Evolutionary conservation across 2,888 invertebrate species (phyloP).

Genomic region (Cryptops parisi): DNA sequence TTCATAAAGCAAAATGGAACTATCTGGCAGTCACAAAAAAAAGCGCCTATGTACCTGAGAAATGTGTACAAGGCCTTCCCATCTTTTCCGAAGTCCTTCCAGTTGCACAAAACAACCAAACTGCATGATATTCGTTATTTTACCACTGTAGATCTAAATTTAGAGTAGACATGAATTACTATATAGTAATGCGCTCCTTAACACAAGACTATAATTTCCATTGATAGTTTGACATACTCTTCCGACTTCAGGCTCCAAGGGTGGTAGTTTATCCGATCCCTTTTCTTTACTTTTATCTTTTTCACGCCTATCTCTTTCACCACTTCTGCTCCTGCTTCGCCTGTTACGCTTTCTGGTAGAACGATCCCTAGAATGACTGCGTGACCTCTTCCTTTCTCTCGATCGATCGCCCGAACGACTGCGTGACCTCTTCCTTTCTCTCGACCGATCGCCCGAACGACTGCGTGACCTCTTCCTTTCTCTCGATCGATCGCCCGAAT

Average conservation of each 20-base stretch:
- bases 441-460: conserved; percentile 1
- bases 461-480: conserved; percentile 18
- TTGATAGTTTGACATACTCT: conserved; percentile 25
- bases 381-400: conserved; percentile 16
- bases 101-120: conserved; percentile 97
- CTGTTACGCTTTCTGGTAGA: conserved; percentile 19
- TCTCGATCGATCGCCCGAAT: conserved; percentile 11
- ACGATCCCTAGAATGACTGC: background rate
- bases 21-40: too few relatives aligned
- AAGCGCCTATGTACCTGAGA: too few relatives aligned
- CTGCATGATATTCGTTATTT: conserved; percentile 89
- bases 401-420: conserved; percentile 18
- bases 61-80: conserved; percentile 96
- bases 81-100: conserved; percentile 67
- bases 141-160: conserved; percentile 82
- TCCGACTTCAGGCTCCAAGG: conserved; percentile 38
- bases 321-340: conserved; percentile 22
- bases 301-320: conserved; percentile 16
- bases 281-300: conserved; percentile 19
- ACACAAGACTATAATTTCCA: too few relatives aligned
- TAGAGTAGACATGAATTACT: too few relatives aligned
- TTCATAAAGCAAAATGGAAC: background rate
- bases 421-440: conserved; percentile 15
- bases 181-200: too few relatives aligned
- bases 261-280: conserved; percentile 25